Percentiles rank a stretch among this genome's conserved stretches.
Evolutionary conservation across 2,888 invertebrate genomes (phyloP).

Genomic region (Trissolcus japonicus): DNA sequence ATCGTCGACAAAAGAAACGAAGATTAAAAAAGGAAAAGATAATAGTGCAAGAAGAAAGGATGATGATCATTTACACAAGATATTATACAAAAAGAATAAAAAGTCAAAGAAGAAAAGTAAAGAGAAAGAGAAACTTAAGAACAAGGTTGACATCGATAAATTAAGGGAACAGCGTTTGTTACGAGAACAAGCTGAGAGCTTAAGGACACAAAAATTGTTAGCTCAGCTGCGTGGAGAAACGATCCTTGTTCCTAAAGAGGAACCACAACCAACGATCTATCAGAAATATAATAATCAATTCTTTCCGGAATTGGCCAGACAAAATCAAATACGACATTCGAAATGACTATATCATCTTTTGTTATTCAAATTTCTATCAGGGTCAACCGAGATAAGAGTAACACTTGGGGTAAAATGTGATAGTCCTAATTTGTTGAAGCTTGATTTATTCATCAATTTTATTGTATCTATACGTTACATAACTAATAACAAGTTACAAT

Average conservation of each 20-base stretch:
- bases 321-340: slow-evolving; percentile 78
- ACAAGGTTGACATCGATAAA: slow-evolving; percentile 78
- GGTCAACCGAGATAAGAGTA: too few relatives aligned
- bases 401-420: too few relatives aligned
- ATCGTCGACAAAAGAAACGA: slow-evolving; percentile 28
- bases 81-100: slow-evolving; percentile 62
- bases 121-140: slow-evolving; percentile 61
- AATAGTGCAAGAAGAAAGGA: not conserved
- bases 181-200: slow-evolving; percentile 88
- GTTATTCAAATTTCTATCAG: too few relatives aligned
- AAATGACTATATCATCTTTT: not conserved
- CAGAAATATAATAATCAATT: slow-evolving; percentile 97
- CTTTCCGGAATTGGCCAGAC: slow-evolving; percentile 92
- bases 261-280: slow-evolving; percentile 76
- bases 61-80: not conserved
- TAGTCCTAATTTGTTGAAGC: too few relatives aligned
- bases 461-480: too few relatives aligned
- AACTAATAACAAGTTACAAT: too few relatives aligned
- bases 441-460: too few relatives aligned
- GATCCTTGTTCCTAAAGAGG: slow-evolving; percentile 65
- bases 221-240: slow-evolving; percentile 81
- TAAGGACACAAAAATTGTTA: slow-evolving; percentile 83
- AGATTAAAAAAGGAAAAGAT: slow-evolving; percentile 16
- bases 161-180: slow-evolving; percentile 87
- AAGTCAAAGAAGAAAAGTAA: slow-evolving; percentile 64